Evolutionary conservation across 1,140 invertebrate species (phyloP), one percentile per base, ranked within the genome.

Genomic region (Drepana arcuata): DNA sequence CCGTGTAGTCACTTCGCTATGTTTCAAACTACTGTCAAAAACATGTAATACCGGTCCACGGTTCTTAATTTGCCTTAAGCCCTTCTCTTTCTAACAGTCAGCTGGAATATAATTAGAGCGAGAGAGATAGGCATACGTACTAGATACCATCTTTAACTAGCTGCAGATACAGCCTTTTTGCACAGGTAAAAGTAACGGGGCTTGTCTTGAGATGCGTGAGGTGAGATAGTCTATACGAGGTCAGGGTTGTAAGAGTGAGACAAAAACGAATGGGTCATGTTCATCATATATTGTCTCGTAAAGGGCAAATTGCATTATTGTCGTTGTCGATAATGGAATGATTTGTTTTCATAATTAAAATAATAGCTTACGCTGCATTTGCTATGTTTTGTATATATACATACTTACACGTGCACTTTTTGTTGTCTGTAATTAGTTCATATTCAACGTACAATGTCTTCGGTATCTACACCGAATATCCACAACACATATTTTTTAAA

Each of bases 181-280:
- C 74, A 73, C 59, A 51, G 64, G 71, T 74, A 79, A 81, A 81
- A 81, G 77, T 81, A 81, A 81, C 77, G 77, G 77, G 63, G 57
- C 50, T 65, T 75, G 68, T 70, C 73, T 77, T 77, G 50, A 81
- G 74, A 77, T 79, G 65, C 65, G 62, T 72, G 66, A 75, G 53
- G 15, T 55, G 75, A 75, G 62, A 75, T 36, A 31, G 36, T 38
- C 28, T 27, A 50, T 54, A 41, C 23, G 29, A 49, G 52, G 56
- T 58, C 50, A 54, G 14, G 13, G 23, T n/a, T 28, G 66, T 46
- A 48, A 36, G 52, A 80, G 13, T 34, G 60, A 57, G 72, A 77
- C 11, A 39, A 30, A 45, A 29, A 2, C 32, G 37, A 45, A 43
- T 61, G 55, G 61, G 67, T 78, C 71, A 69, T 48, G 52, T 52